phyloP scores from a whole-genome alignment of 2,113 vertebrate genomes.

The Suncus etruscus region DNA sequence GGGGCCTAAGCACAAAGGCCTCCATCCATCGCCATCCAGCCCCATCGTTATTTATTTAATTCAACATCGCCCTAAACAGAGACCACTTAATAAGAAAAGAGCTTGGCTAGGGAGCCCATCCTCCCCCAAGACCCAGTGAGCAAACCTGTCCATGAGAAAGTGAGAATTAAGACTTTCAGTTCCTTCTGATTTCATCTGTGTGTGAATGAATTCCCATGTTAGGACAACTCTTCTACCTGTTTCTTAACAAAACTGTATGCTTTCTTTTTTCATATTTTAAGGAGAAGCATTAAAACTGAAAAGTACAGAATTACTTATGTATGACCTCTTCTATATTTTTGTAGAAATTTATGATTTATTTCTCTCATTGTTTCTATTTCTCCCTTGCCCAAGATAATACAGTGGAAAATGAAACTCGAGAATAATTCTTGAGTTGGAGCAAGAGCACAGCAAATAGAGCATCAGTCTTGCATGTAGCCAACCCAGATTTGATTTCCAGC shows the following conservation, averaged over 20 bases:
- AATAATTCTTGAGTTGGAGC: not conserved
- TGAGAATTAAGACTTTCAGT: not conserved
- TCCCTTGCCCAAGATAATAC: not conserved
- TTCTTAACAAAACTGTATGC: not conserved
- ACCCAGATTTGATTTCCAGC: no score
- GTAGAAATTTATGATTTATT: not conserved
- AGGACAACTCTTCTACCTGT: not conserved
- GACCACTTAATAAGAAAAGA: not conserved
- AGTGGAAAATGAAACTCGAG: not conserved
- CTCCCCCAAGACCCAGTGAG: not conserved
- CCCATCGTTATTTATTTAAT: no score
- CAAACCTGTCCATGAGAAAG: not conserved
- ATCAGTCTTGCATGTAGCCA: no score
- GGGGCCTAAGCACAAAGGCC: no score
- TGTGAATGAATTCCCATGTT: not conserved
- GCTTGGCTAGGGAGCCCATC: not conserved
- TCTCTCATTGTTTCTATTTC: not conserved
- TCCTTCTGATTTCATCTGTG: not conserved
- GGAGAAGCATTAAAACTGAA: constrained; percentile 37
- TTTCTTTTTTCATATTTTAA: not conserved
- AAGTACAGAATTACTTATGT: constrained; percentile 9
- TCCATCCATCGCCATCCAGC: no score
- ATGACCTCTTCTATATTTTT: constrained; percentile 22
- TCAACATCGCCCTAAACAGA: not conserved
- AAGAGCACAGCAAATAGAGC: no score